Conservation (phyloP, 2,888 invertebrate species). For the Amaurobius ferox region DNA sequence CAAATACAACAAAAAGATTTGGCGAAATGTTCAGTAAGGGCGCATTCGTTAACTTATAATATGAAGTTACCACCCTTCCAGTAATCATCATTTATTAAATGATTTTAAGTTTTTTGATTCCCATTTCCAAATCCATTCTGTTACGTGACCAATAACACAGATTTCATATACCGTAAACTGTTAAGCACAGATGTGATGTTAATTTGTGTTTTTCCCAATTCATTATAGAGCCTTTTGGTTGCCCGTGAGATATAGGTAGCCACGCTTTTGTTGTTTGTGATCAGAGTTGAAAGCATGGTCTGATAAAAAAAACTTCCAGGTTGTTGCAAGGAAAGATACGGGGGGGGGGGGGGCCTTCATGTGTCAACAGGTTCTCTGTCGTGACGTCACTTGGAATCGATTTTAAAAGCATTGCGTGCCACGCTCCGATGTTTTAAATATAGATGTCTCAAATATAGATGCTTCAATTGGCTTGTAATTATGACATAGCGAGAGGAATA, state of each 20-base stretch:
- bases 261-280: background rate
- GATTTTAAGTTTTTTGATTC: no score
- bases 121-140: background rate
- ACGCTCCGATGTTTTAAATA: background rate
- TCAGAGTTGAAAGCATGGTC: background rate
- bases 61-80: no score
- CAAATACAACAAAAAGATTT: no score
- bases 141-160: background rate
- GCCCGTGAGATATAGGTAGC: background rate
- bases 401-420: slow-evolving; percentile 5
- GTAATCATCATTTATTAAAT: no score
- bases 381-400: slow-evolving; percentile 33
- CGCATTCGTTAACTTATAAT: no score
- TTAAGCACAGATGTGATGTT: background rate
- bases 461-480: background rate
- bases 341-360: background rate
- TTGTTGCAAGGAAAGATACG: background rate
- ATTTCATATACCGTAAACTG: background rate
- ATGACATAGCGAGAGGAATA: background rate
- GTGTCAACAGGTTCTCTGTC: slow-evolving; percentile 25
- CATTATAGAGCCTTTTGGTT: background rate
- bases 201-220: background rate
- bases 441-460: background rate
- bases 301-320: slow-evolving; percentile 13
- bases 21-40: no score